Evolutionary conservation across 2,797 vertebrate genomes (phyloP).

Genomic region (Enteromius anoplus): DNA sequence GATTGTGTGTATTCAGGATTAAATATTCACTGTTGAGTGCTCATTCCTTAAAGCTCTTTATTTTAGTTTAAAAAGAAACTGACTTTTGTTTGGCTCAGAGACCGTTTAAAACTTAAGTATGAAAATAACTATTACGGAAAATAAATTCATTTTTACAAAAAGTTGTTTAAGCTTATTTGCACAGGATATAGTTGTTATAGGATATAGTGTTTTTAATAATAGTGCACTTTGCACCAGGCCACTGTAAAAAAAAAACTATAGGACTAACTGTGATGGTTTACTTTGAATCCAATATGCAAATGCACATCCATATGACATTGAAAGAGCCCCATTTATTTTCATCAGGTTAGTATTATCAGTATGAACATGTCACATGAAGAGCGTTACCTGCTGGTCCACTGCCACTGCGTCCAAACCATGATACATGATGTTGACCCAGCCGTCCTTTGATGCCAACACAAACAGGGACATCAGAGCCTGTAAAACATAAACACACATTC

Average conservation of each 20-base stretch:
- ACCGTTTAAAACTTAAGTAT: neutral
- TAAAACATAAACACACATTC: conserved; percentile 37
- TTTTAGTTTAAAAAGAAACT: neutral
- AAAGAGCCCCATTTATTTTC: neutral
- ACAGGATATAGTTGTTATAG: neutral
- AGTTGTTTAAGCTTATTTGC: neutral
- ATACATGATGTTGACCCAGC: conserved; percentile 99
- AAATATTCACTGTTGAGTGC: conserved; percentile 33
- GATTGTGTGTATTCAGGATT: conserved; percentile 20
- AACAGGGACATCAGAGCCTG: conserved; percentile 98
- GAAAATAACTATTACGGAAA: neutral
- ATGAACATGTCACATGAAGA: conserved; percentile 1
- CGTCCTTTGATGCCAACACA: conserved; percentile 96
- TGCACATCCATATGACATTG: neutral
- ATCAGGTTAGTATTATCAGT: neutral
- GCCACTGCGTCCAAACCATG: conserved; percentile 93
- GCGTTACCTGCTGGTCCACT: conserved; percentile 93
- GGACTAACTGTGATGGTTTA: neutral
- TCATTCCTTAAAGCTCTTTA: conserved; percentile 33
- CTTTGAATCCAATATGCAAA: neutral
- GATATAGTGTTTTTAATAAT: neutral
- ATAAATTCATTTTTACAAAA: neutral
- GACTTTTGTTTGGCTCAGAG: neutral
- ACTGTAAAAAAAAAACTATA: neutral
- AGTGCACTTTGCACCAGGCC: neutral